Base-by-base conservation (phyloP, 2,113 vertebrate species). In the Caranx ignobilis region DNA sequence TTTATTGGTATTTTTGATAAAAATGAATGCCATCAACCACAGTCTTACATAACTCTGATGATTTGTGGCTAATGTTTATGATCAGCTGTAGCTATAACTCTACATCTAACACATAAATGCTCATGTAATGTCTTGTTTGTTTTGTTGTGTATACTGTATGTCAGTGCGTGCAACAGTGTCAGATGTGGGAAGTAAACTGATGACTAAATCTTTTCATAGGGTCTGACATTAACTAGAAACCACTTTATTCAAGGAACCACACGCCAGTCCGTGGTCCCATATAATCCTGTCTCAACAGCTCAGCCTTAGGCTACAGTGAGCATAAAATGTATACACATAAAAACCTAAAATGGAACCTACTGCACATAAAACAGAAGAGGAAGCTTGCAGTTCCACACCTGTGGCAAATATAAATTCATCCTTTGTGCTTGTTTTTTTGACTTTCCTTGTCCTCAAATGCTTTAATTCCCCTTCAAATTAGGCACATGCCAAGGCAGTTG, bases 271-370 rank as follows among this genome's bases (percentile, higher is more conserved):
- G 63, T 64, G 59, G 77, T 77, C 55, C 37, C 21, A 50, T 72
- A 83, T 78, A 81, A 73, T 79, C 56, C 66, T 26, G 43, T 52
- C 64, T 76, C 87, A 64, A 64, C 52, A 54, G 64, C 70, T 63
- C 31, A 71, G 54, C 56, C 55, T 31, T 26, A 63, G 47, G 35
- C 67, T 81, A 10, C 59, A 77, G 48, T 56, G 62, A 75, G 39
- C 76, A 85, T 48, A 77, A 86, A 89, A 74, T 26, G 43, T 70
- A 81, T 73, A 88, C 84, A 86, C 76, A 85, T 84, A 76, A 88
- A 87, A 87, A 65, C 55, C 60, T 59, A n/a, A 84, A 83, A 86
- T 64, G 62, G 77, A 83, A 21, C 52, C 21, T 26, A 77, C 76
- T 60, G 55, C 72, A 75, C 34, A 79, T 71, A 77, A 86, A 82